Evolutionary conservation across 2,113 vertebrate genomes (phyloP), one percentile per base, ranked within the genome.

Genomic region (Marmota flaviventris): DNA sequence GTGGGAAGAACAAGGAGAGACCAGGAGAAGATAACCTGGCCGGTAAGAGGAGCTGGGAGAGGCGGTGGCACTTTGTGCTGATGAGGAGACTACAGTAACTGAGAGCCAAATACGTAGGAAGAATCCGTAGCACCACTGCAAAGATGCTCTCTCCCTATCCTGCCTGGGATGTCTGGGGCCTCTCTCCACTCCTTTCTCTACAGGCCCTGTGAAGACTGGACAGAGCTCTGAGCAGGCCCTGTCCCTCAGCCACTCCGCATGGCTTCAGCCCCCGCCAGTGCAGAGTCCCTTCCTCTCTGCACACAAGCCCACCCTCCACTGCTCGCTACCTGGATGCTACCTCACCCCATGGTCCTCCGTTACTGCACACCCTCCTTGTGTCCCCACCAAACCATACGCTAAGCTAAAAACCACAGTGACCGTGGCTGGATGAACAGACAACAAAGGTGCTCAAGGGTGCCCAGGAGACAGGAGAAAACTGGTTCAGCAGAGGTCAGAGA

Each of bases 11-110:
- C 45, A 45, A 45, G 45, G 45, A 45, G 45, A 45, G 45, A 9
- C 1, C 16, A 39, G 22, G 85, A 53, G n/a, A 61, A 27, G 1
- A 3, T n/a, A 42, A 45, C 11, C 3, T 0, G 29, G 72, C 22
- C 24, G 3, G 39, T 20, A 67, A 70, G 39, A 51, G 4, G 27
- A 13, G 14, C 0, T 8, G 2, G 65, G 75, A 48, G 34, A 24
- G 56, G 27, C 29, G 25, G 65, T 18, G 5, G n/a, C 0, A 0
- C 1, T 22, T 63, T n/a, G 13, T 27, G 37, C 0, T 39, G 32
- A 12, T 29, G 48, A 13, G 12, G n/a, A 83, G n/a, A 10, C 61
- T 83, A n/a, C 25, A 53, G 34, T 4, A 8, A 45, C 45, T 45
- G 45, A 45, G 45, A 45, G 45, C 45, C 45, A 45, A 45, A 45